These are phyloP conservation scores for Prinia subflava DNA, from an alignment of 2,113 vertebrate genomes.

Conservation along the genomic window DNA sequence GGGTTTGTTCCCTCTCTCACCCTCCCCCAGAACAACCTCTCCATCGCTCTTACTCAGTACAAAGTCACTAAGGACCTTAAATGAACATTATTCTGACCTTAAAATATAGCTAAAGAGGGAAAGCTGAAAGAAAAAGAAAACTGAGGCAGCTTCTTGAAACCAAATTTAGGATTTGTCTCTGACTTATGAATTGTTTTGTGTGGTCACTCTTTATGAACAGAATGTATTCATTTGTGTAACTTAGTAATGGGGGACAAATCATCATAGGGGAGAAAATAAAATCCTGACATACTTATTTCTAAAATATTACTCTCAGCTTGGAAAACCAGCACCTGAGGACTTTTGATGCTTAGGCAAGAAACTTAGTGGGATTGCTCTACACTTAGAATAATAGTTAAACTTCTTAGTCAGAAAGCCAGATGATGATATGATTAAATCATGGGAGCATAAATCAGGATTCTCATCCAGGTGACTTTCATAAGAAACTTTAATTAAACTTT, in stretches of 20 bases:
- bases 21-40: neutral
- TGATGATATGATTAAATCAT: conserved; percentile 48
- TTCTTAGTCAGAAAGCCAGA: conserved; percentile 22
- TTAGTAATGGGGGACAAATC: neutral
- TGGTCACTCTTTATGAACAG: neutral
- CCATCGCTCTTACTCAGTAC: neutral
- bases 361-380: neutral
- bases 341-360: neutral
- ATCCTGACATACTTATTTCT: neutral
- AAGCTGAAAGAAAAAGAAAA: neutral
- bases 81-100: neutral
- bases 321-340: neutral
- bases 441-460: conserved; percentile 39
- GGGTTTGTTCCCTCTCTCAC: fast-evolving
- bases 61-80: neutral
- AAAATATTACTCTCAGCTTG: neutral
- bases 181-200: neutral
- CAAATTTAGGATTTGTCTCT: neutral
- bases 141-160: neutral
- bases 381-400: neutral
- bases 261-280: neutral
- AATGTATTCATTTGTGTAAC: neutral
- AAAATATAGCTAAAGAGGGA: neutral
- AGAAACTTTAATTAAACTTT: conserved; percentile 60
- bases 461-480: conserved; percentile 39